phyloP scores from a whole-genome alignment of 2,113 vertebrate genomes.

The Manacus vitellinus region DNA sequence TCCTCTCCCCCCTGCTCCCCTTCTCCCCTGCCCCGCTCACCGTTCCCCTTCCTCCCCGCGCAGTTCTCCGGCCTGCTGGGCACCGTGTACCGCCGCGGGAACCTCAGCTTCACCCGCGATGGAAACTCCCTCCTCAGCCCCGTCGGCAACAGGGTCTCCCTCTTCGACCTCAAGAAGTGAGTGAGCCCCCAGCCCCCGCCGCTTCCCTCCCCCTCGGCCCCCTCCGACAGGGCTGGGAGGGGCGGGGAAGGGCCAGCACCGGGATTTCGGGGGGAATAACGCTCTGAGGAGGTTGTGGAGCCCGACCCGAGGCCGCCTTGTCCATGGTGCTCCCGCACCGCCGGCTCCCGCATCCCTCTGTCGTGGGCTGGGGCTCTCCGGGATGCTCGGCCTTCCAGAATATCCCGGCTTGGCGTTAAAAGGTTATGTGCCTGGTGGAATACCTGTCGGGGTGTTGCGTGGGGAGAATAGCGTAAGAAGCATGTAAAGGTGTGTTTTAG shows the following conservation, averaged over 20 bases:
- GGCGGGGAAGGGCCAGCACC: neutral
- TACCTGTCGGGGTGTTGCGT: fast-evolving
- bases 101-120: conserved; percentile 88
- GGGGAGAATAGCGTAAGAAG: fast-evolving
- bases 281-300: neutral
- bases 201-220: no score
- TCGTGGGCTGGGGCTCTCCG: fast-evolving
- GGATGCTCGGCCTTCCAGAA: neutral
- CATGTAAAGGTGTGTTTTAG: fast-evolving
- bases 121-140: conserved; percentile 90
- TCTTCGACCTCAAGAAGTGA: conserved; percentile 95
- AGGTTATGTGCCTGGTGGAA: no score
- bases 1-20: neutral
- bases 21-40: neutral
- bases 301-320: neutral
- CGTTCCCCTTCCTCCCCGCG: neutral
- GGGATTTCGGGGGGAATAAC: neutral
- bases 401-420: fast-evolving
- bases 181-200: neutral
- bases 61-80: conserved; percentile 95
- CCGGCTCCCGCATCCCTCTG: neutral
- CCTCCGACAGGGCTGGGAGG: no score
- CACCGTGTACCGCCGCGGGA: conserved; percentile 91
- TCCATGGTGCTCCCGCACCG: no score
- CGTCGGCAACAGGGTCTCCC: conserved; percentile 90